These are phyloP conservation scores for Sphecodes monilicornis DNA, from an alignment of 2,888 invertebrate species.

Conservation along the genomic window DNA sequence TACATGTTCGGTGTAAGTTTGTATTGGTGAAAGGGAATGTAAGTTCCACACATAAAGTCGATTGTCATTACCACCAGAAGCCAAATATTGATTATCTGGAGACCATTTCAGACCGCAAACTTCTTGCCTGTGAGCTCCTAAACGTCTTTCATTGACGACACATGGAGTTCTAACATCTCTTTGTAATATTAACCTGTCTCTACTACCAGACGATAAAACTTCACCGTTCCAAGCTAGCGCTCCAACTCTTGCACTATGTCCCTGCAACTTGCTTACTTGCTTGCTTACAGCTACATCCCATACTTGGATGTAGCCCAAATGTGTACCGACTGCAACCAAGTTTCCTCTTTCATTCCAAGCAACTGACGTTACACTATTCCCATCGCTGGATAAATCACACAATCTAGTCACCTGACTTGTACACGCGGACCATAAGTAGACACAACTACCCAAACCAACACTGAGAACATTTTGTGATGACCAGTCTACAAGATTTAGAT, in stretches of 20 bases:
- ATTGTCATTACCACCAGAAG: slow-evolving; percentile 99
- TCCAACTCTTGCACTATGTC: slow-evolving; percentile 96
- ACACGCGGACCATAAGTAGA: slow-evolving; percentile 99
- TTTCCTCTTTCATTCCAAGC: slow-evolving; percentile 99
- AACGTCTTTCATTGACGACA: slow-evolving; percentile 90
- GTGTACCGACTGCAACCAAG: slow-evolving; percentile 98
- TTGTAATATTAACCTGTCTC: slow-evolving; percentile 97
- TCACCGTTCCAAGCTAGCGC: slow-evolving; percentile 99
- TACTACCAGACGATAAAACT: slow-evolving; percentile 96
- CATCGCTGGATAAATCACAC: slow-evolving; percentile 97
- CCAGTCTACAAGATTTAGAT: slow-evolving; percentile 99
- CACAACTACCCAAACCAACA: slow-evolving; percentile 98
- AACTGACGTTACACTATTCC: slow-evolving; percentile 98
- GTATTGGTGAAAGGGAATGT: slow-evolving; percentile 94
- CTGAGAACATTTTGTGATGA: slow-evolving; percentile 99
- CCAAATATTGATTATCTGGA: slow-evolving; percentile 98
- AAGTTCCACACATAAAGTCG: slow-evolving; percentile 96
- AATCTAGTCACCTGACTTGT: slow-evolving; percentile 98
- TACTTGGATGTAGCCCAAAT: slow-evolving; percentile 98
- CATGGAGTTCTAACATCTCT: slow-evolving; percentile 95
- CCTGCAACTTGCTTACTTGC: slow-evolving; percentile 95
- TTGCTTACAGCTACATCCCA: slow-evolving; percentile 99
- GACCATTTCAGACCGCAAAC: slow-evolving; percentile 99
- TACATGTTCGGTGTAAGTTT: slow-evolving; percentile 98
- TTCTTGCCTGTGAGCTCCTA: slow-evolving; percentile 98